Conservation (phyloP, 2,888 invertebrate species). For the Andrena marginata region DNA sequence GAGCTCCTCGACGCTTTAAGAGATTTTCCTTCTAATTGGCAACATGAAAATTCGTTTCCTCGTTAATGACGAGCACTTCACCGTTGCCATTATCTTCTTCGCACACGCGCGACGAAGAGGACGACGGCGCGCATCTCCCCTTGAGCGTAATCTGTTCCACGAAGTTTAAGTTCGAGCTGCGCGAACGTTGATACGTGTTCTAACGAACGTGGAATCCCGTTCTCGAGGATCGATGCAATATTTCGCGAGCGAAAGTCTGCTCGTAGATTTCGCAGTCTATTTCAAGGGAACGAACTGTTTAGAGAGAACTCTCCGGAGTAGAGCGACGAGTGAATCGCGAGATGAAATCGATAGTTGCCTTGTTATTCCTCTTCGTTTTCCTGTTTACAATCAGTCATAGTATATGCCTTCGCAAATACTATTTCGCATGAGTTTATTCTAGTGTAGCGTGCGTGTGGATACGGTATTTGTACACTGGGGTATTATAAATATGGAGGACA, state of each 20-base stretch:
- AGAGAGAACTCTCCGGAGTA: not conserved
- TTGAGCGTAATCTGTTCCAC: not conserved
- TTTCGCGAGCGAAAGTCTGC: not conserved
- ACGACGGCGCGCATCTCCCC: not conserved
- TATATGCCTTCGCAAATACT: too few relatives aligned
- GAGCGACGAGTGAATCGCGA: not conserved
- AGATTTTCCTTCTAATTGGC: conserved; percentile 59
- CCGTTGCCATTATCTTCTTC: conserved; percentile 35
- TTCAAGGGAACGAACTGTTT: not conserved
- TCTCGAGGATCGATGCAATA: not conserved
- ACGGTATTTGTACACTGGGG: too few relatives aligned
- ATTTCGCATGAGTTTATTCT: too few relatives aligned
- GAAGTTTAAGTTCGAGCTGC: not conserved
- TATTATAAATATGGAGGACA: too few relatives aligned
- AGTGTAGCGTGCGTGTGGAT: too few relatives aligned
- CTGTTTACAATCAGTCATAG: not conserved
- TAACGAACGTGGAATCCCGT: too few relatives aligned
- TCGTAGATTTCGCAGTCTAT: not conserved
- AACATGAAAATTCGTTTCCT: conserved; percentile 53
- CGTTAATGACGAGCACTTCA: conserved; percentile 53
- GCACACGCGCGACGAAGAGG: not conserved
- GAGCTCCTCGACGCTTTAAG: conserved; percentile 39
- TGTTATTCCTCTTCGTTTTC: conserved; percentile 1
- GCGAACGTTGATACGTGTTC: not conserved
- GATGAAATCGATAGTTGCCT: too few relatives aligned